Conservation (phyloP, 2,888 invertebrate species). For the Stenodema calcarata region DNA sequence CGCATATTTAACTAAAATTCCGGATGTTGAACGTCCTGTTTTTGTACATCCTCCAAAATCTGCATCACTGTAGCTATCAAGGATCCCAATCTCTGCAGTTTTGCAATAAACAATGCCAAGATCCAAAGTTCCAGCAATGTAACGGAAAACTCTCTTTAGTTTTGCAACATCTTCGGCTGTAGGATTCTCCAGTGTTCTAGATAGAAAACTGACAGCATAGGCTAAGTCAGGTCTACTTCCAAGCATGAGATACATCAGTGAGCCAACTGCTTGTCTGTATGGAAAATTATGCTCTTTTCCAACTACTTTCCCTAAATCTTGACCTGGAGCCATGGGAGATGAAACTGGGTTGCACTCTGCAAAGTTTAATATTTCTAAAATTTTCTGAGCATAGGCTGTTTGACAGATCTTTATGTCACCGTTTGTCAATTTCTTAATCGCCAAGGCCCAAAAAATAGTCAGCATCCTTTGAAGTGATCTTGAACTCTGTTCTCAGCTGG, state of each 20-base stretch:
- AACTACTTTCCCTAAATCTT: background rate
- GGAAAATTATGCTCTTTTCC: constrained; percentile 24
- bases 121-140: constrained; percentile 46
- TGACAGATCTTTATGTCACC: constrained; percentile 29
- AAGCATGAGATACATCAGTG: constrained; percentile 59
- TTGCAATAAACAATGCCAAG: background rate
- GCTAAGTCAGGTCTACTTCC: too few relatives aligned
- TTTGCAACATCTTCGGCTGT: constrained; percentile 56
- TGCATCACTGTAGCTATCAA: constrained; percentile 60
- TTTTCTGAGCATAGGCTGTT: constrained; percentile 35
- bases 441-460: constrained; percentile 11
- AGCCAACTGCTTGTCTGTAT: constrained; percentile 57
- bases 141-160: constrained; percentile 45
- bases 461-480: background rate
- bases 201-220: constrained; percentile 50
- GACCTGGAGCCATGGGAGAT: constrained; percentile 36
- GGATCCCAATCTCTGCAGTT: constrained; percentile 50
- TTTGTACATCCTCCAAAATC: constrained; percentile 59
- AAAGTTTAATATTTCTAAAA: constrained; percentile 10
- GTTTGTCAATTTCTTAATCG: constrained; percentile 12
- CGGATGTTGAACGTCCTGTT: too few relatives aligned
- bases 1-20: constrained; percentile 59
- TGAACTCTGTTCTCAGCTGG: background rate
- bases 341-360: constrained; percentile 44
- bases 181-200: constrained; percentile 56